Evolutionary conservation across 2,113 vertebrate genomes (phyloP).

Genomic region (Siniperca knerii): DNA sequence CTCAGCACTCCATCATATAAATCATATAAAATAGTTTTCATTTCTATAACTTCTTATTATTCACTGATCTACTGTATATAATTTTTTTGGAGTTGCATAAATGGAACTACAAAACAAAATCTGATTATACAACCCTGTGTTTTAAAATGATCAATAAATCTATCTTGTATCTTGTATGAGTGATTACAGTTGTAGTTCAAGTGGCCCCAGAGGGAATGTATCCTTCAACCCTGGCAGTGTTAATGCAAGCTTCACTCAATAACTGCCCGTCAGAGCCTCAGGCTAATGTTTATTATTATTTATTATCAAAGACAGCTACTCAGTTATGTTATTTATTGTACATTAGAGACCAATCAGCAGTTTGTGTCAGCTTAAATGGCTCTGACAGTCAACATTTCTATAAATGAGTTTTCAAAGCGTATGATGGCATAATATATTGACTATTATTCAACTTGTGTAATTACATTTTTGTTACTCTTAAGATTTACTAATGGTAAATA

Average conservation of each 20-base stretch:
- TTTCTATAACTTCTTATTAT: too few relatives aligned
- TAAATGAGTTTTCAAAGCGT: background rate
- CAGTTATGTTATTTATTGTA: background rate
- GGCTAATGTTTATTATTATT: background rate
- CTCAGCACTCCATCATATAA: too few relatives aligned
- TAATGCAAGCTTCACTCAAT: background rate
- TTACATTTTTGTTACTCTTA: background rate
- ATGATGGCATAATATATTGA: too few relatives aligned
- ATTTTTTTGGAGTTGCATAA: too few relatives aligned
- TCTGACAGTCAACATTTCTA: background rate
- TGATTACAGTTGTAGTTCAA: conserved; percentile 22
- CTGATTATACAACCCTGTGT: too few relatives aligned
- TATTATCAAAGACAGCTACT: background rate
- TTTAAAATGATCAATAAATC: too few relatives aligned
- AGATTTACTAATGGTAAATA: background rate
- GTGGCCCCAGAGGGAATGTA: conserved; percentile 14
- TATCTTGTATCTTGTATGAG: too few relatives aligned
- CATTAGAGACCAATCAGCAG: background rate
- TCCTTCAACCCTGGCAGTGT: background rate
- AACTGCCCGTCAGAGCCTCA: background rate
- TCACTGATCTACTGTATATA: too few relatives aligned
- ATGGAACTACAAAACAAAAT: too few relatives aligned
- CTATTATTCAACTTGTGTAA: background rate
- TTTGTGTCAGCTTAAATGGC: background rate
- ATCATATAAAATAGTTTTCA: too few relatives aligned